Conservation (phyloP, 2,113 vertebrate species). For the Cinclus cinclus region DNA sequence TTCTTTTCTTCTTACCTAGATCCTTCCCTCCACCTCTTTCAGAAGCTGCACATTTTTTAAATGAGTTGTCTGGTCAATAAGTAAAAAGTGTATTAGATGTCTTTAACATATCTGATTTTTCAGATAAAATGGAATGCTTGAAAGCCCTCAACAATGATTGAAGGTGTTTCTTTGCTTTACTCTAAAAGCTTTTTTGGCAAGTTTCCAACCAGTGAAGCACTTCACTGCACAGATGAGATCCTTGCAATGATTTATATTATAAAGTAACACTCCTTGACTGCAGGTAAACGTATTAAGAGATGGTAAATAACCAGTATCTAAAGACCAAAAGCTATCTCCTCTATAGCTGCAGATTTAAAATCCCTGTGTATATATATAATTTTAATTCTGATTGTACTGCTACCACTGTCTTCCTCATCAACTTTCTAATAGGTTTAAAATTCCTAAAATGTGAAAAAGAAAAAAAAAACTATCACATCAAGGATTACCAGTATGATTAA, state of each 20-base stretch:
- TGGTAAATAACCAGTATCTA: neutral
- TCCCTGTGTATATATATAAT: neutral
- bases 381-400: neutral
- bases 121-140: constrained; percentile 13
- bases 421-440: neutral
- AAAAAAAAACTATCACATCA: neutral
- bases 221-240: neutral
- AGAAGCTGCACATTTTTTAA: neutral
- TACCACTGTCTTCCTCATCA: neutral
- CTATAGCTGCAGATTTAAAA: neutral
- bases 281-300: neutral
- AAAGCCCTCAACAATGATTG: constrained; percentile 1
- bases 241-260: neutral
- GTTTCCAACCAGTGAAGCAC: neutral
- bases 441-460: neutral
- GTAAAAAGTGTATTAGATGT: neutral
- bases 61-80: constrained; percentile 38
- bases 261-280: neutral
- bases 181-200: constrained; percentile 19
- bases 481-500: neutral
- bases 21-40: neutral
- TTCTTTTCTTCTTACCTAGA: neutral
- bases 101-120: constrained; percentile 21
- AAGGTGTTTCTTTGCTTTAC: neutral
- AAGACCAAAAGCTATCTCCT: neutral